These are phyloP conservation scores for Strix uralensis DNA, from an alignment of 2,113 vertebrate species.

Conservation along the genomic window DNA sequence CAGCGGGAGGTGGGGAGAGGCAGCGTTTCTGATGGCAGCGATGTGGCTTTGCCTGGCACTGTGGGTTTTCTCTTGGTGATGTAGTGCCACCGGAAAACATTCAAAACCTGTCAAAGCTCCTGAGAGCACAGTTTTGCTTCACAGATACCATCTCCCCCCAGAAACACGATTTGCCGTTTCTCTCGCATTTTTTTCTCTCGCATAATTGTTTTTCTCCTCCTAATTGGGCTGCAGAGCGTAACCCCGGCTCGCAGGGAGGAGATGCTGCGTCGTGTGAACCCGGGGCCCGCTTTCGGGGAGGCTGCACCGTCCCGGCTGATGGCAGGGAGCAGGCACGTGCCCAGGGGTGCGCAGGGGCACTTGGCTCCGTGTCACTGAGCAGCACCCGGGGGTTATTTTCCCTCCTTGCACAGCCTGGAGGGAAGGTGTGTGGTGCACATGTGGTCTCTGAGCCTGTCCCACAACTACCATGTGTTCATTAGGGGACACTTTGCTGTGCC, in stretches of 20 bases:
- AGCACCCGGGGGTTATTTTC: background rate
- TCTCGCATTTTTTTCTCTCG: background rate
- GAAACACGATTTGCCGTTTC: background rate
- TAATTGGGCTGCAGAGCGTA: background rate
- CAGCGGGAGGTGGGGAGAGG: background rate
- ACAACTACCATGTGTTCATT: fast-evolving
- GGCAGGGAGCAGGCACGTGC: fast-evolving
- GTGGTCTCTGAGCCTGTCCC: background rate
- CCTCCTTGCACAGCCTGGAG: background rate
- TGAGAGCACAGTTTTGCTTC: background rate
- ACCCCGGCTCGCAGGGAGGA: background rate
- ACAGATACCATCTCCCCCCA: background rate
- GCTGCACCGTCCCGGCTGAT: fast-evolving
- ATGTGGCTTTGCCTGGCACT: background rate
- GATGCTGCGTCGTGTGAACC: background rate
- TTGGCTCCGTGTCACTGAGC: background rate
- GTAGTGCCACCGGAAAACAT: background rate
- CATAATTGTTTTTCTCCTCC: background rate
- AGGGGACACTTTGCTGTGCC: background rate
- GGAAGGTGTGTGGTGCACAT: background rate
- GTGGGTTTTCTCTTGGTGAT: background rate
- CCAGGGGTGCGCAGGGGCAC: fast-evolving
- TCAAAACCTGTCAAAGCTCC: background rate
- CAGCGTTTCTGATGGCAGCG: background rate
- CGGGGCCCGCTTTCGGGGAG: background rate